Conservation (phyloP, 2,113 vertebrate genomes). For the Grus americana region DNA sequence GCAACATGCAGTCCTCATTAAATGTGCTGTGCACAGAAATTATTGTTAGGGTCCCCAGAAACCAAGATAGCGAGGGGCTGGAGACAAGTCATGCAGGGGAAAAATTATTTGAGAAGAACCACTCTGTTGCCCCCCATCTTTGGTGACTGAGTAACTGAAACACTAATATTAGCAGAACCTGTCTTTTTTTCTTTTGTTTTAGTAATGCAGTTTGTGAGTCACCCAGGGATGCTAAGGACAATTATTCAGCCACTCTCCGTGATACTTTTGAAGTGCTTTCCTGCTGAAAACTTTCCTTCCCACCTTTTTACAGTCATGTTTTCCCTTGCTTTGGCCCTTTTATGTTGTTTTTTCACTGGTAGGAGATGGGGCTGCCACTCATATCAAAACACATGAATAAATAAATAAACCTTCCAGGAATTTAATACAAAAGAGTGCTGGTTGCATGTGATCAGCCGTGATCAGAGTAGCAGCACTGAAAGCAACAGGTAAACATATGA, state of each 20-base stretch:
- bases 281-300: not conserved
- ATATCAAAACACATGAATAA: not conserved
- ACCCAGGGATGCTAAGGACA: not conserved
- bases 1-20: slow-evolving; percentile 25
- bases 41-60: not conserved
- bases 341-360: not conserved
- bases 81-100: not conserved
- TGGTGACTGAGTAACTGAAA: not conserved
- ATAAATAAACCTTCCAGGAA: not conserved
- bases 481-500: not conserved
- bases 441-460: not conserved
- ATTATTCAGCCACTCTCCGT: not conserved
- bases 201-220: not conserved
- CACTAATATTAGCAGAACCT: not conserved
- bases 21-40: not conserved
- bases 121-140: not conserved
- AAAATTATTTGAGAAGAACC: not conserved
- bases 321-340: not conserved
- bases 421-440: not conserved
- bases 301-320: not conserved
- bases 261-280: not conserved
- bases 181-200: not conserved
- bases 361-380: not conserved
- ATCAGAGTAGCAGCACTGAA: not conserved
- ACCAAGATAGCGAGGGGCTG: not conserved